These are phyloP conservation scores for Nesogale talazaci DNA, from an alignment of 2,113 vertebrate species.

Conservation along the genomic window DNA sequence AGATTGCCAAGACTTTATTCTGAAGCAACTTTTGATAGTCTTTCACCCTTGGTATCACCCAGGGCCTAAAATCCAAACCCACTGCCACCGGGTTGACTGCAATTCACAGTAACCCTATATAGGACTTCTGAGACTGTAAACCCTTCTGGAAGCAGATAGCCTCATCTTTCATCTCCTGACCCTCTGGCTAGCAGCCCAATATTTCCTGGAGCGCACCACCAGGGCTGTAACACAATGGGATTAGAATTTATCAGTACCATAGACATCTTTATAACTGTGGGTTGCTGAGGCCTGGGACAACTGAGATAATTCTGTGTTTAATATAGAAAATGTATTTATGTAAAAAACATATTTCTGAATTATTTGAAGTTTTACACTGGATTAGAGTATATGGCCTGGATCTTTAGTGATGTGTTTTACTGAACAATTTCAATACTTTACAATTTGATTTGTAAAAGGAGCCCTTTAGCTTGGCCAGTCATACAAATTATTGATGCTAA, in stretches of 20 bases:
- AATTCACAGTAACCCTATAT: no score
- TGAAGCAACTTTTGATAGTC: background rate
- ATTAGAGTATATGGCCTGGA: background rate
- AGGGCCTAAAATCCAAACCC: background rate
- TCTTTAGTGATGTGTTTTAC: constrained; percentile 56
- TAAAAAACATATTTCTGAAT: constrained; percentile 27
- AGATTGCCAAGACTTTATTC: background rate
- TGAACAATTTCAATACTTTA: constrained; percentile 47
- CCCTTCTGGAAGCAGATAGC: no score
- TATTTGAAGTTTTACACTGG: constrained; percentile 14
- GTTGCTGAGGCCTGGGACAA: background rate
- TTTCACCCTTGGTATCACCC: background rate
- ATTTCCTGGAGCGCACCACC: no score
- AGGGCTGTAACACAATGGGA: background rate
- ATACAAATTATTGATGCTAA: constrained; percentile 63
- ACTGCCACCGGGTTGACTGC: no score
- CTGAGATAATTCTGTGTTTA: background rate
- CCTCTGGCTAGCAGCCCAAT: no score
- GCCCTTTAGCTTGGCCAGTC: constrained; percentile 32
- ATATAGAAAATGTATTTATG: no score
- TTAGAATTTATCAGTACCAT: background rate
- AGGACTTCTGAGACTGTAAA: no score
- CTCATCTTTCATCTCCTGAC: no score
- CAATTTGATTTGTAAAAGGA: constrained; percentile 57
- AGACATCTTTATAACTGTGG: background rate